Percentiles rank a stretch among this genome's conserved stretches.
These are phyloP conservation scores for Brachypodius melanocephalos DNA, from an alignment of 2,113 vertebrate genomes.

Conservation along the genomic window DNA sequence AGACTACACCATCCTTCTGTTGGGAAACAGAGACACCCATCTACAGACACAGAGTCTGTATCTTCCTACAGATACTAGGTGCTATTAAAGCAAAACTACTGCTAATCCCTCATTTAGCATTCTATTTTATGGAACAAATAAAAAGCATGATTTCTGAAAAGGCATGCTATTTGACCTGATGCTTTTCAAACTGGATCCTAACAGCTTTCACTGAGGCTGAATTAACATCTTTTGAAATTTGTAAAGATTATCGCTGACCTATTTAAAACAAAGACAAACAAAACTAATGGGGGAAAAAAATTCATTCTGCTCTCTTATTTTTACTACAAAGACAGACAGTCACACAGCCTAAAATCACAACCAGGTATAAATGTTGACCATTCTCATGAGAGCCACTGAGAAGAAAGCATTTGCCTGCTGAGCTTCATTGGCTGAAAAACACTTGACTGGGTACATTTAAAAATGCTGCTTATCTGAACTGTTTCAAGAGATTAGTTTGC, in stretches of 20 bases:
- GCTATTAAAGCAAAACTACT: not conserved
- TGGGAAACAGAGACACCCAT: not conserved
- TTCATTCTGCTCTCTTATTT: not conserved
- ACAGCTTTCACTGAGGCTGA: not conserved
- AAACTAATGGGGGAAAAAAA: not conserved
- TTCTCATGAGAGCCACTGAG: not conserved
- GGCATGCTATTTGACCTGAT: not conserved
- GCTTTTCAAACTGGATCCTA: not conserved
- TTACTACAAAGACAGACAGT: not conserved
- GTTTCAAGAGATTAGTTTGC: not conserved
- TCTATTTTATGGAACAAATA: not conserved
- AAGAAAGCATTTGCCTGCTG: conserved; percentile 13
- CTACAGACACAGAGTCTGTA: not conserved
- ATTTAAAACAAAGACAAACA: conserved; percentile 6
- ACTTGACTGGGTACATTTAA: not conserved
- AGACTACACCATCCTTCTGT: not conserved
- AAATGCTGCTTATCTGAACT: not conserved
- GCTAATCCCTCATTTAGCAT: not conserved
- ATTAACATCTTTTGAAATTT: not conserved
- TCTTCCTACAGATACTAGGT: not conserved
- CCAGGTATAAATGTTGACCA: not conserved
- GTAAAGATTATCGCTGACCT: not conserved
- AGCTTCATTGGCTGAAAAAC: conserved; percentile 10
- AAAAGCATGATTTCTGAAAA: not conserved
- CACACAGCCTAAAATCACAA: not conserved